Conservation (phyloP, 2,888 invertebrate genomes). For the Zygaena filipendulae region DNA sequence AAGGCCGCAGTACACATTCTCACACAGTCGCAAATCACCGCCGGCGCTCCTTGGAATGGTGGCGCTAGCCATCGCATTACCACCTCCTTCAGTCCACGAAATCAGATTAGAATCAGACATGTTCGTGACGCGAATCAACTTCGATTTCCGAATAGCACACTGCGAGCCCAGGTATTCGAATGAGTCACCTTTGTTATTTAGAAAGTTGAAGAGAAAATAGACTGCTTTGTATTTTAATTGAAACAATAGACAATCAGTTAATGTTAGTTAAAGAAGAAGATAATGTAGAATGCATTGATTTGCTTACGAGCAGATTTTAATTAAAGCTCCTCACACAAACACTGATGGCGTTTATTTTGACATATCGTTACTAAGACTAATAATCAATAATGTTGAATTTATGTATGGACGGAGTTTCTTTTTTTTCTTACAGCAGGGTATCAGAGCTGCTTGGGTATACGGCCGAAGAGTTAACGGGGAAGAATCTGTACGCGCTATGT, state of each 20-base stretch:
- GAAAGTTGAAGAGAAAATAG: too few species aligned
- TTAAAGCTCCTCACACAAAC: too few species aligned
- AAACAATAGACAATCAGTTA: too few species aligned
- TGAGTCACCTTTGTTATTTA: constrained; percentile 1
- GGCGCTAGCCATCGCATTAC: constrained; percentile 93
- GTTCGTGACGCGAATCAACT: constrained; percentile 96
- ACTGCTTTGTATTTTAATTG: too few species aligned
- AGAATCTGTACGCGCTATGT: constrained; percentile 93
- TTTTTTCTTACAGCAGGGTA: constrained; percentile 72
- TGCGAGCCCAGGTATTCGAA: constrained; percentile 90
- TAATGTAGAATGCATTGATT: too few species aligned
- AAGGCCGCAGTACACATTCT: constrained; percentile 93
- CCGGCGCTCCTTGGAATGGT: constrained; percentile 94
- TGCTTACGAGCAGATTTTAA: too few species aligned
- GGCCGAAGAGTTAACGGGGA: constrained; percentile 92
- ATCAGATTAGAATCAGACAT: constrained; percentile 94
- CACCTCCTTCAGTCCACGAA: constrained; percentile 97
- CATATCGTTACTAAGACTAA: too few species aligned
- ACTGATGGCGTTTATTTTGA: too few species aligned
- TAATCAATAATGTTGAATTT: too few species aligned
- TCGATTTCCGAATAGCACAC: constrained; percentile 96
- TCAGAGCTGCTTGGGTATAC: constrained; percentile 93
- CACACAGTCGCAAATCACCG: constrained; percentile 87
- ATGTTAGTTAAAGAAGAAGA: too few species aligned
- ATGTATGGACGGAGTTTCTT: too few species aligned